Evolutionary conservation across 2,797 vertebrate genomes (phyloP).

Genomic region (Melanotaenia parkinsoni): DNA sequence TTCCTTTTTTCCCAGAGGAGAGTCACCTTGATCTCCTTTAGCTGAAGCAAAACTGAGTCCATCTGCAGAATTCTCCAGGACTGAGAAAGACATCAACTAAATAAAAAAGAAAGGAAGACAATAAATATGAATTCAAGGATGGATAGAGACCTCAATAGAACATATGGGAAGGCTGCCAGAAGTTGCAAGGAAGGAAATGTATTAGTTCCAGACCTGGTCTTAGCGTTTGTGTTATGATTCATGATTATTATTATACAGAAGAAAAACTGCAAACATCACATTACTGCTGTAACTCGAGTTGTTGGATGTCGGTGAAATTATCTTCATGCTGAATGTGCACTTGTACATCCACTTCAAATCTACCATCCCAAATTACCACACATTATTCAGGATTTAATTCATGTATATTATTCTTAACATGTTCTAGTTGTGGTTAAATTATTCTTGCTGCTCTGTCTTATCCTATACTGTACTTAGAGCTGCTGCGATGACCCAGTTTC

Average conservation of each 20-base stretch:
- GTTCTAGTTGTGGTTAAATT: background rate
- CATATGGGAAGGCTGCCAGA: constrained; percentile 37
- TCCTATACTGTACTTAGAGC: constrained; percentile 40
- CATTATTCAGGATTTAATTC: background rate
- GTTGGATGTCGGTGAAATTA: background rate
- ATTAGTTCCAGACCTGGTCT: background rate
- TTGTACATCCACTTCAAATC: background rate
- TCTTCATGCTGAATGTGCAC: background rate
- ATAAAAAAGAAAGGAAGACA: constrained; percentile 6
- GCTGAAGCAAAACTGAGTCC: background rate
- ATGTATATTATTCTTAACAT: background rate
- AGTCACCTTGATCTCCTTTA: background rate
- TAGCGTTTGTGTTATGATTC: background rate
- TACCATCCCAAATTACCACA: background rate
- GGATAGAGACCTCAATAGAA: constrained; percentile 17
- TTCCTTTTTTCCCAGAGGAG: constrained; percentile 14
- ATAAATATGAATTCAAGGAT: constrained; percentile 19
- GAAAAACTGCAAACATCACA: background rate
- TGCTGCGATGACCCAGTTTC: constrained; percentile 70
- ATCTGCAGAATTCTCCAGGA: background rate
- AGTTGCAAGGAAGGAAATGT: too few species aligned
- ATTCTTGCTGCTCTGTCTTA: constrained; percentile 12
- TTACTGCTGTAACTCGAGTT: background rate
- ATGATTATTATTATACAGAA: background rate
- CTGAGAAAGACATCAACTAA: constrained; percentile 14